Evolutionary conservation across 2,888 invertebrate species (phyloP), one percentile per base, ranked within the genome.

Genomic region (Corythucha ciliata): DNA sequence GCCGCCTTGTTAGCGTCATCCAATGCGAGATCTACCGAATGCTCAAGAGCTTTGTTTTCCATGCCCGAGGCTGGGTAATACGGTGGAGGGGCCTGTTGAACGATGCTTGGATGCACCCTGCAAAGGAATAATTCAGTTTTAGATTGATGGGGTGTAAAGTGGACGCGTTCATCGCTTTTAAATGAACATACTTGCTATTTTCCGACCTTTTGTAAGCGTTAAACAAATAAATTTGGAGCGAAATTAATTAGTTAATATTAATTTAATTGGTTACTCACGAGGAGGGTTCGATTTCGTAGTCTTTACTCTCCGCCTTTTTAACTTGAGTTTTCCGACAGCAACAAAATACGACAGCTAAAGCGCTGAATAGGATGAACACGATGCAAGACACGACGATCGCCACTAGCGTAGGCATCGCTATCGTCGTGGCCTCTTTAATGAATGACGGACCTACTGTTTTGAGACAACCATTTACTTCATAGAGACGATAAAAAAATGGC

Each of bases 21-120:
- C 70, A 87, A 68, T 2, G 84, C 84, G 61, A 88, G 74, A 64
- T 91, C 91, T 76, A 89, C 78, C 7, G 87, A 87, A 69, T 88
- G 85, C 68, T 91, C 90, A 37, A 91, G 71, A 24, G 89, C 91
- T 70, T 91, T 91, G 69, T 91, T 91, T 70, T 91, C 91, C 76
- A 87, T 79, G 1, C 87, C 87, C 40, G 83, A 78, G 10, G 80
- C 80, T n/a, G 89, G 87, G 63, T 90, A 90, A 0, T 89, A 89
- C 26, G 89, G 89, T 20, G 89, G 89, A 1, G 87, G 86, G 56
- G 82, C 85, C 68, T 86, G 87, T 57, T 84, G 83, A 33, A 87
- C 85, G 68, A 88, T 81, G 41, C 86, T 83, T 16, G 87, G 86
- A 51, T 86, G 77, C 59, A 86, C 84, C 51, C 72, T 72, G 62